Evolutionary conservation across 2,113 vertebrate genomes (phyloP).

Genomic region (Lepus americanus): DNA sequence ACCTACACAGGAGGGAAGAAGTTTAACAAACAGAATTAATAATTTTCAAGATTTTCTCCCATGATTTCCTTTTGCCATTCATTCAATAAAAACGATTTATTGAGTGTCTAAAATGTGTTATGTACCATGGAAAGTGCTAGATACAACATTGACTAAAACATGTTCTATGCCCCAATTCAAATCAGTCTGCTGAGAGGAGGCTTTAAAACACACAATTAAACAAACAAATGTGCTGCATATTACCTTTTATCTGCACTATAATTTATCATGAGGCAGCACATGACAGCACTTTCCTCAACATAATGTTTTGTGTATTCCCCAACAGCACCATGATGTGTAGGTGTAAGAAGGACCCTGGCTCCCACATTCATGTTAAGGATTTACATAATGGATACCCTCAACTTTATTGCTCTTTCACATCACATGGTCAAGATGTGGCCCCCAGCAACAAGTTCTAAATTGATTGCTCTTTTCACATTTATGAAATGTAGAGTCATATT

Average conservation of each 20-base stretch:
- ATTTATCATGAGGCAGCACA: not conserved
- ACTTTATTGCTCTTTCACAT: not conserved
- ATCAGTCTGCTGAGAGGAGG: not conserved
- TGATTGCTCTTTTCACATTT: not conserved
- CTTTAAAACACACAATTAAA: slow-evolving; percentile 51
- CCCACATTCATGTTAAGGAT: not conserved
- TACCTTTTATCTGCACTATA: not conserved
- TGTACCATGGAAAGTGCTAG: not conserved
- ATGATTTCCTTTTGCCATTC: not conserved
- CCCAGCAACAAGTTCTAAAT: not conserved
- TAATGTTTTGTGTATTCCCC: not conserved
- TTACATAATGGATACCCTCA: too few relatives aligned
- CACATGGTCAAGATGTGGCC: not conserved
- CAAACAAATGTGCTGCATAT: not conserved
- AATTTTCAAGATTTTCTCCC: not conserved
- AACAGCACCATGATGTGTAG: not conserved
- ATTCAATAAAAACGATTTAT: not conserved
- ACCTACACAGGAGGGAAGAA: not conserved
- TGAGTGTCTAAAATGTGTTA: not conserved
- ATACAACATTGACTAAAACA: not conserved
- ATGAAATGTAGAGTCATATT: not conserved
- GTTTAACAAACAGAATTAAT: not conserved
- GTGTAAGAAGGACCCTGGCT: not conserved
- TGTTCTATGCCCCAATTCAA: not conserved
- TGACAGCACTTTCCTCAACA: not conserved